A percentile compares a stretch with the other conserved stretches of the same genome.
phyloP scores from a whole-genome alignment of 2,888 invertebrate species.

The Limnephilus rhombicus region DNA sequence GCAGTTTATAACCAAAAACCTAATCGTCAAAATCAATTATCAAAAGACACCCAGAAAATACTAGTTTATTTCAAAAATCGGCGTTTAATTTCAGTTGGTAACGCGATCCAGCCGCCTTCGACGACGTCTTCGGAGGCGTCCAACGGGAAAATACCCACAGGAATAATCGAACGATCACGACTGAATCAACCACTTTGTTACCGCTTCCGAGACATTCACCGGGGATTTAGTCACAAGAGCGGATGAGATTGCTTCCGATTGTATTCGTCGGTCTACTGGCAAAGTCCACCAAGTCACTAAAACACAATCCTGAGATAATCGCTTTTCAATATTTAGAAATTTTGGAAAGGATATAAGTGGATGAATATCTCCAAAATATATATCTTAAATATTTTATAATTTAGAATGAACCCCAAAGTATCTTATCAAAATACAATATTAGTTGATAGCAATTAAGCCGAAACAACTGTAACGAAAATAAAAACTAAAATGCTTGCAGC shows the following conservation, averaged over 20 bases:
- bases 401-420: too few species aligned
- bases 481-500: too few species aligned
- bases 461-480: too few species aligned
- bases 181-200: constrained; percentile 1
- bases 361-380: too few species aligned
- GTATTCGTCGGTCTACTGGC: neutral
- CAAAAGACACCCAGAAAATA: neutral
- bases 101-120: neutral
- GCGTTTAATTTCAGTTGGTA: neutral
- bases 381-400: too few species aligned
- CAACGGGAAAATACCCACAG: neutral
- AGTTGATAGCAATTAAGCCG: too few species aligned
- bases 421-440: too few species aligned
- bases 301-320: too few species aligned
- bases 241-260: neutral
- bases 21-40: neutral
- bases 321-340: too few species aligned
- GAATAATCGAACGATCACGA: constrained; percentile 38
- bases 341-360: too few species aligned
- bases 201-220: neutral
- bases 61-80: neutral
- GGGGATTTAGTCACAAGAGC: neutral
- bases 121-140: neutral
- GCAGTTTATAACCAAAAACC: neutral
- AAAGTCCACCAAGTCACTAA: too few species aligned